Base-by-base conservation (phyloP, 2,888 invertebrate species). In the Lacanobia wlatinum region DNA sequence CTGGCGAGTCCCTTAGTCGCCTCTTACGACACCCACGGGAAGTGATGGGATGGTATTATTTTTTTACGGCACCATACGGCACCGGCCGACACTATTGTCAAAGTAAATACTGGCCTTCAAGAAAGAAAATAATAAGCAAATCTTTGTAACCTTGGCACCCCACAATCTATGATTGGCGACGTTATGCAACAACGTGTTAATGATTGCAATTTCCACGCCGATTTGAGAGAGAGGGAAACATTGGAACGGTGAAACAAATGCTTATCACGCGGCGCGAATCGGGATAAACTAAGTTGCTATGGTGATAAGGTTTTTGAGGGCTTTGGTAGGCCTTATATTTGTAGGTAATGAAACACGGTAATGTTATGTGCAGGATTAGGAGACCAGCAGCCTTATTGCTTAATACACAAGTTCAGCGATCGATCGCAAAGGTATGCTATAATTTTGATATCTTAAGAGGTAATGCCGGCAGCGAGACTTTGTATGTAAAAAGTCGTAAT, bases 151-250 rank as follows among this genome's bases (percentile, higher is more conserved):
- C 78, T 78, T 78, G 48, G 67, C 62, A 60, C 12, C 12, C 23
- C 7, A 67, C 65, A 56, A 59, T 53, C 73, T 52, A 14, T 50
- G 60, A 60, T 61, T 66, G 50, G 40, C 50, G 34, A 21, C 55
- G 59, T 67, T 70, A 73, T 60, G 64, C 66, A 80, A 77, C 34
- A 53, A 73, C n/a, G 70, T 79, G 76, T 79, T 76, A 70, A 76
- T 67, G 66, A 75, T 77, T 76, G 23, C 56, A 71, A 80, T 84
- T 83, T 69, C 55, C 77, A 84, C 71, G 77, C 66, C 66, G 73
- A 71, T 72, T 70, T 10, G 38, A 52, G 58, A 14, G 52, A 53
- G 66, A 59, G 59, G 9, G 46, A 70, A 73, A 62, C 28, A 63
- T 21, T 48, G 23, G 14, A 63, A 59, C 55, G 63, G 60, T 67